A percentile compares a stretch with the other conserved stretches of the same genome.
These are phyloP conservation scores for Drosophila subsilvestris DNA, from an alignment of 2,888 invertebrate genomes.

Conservation along the genomic window DNA sequence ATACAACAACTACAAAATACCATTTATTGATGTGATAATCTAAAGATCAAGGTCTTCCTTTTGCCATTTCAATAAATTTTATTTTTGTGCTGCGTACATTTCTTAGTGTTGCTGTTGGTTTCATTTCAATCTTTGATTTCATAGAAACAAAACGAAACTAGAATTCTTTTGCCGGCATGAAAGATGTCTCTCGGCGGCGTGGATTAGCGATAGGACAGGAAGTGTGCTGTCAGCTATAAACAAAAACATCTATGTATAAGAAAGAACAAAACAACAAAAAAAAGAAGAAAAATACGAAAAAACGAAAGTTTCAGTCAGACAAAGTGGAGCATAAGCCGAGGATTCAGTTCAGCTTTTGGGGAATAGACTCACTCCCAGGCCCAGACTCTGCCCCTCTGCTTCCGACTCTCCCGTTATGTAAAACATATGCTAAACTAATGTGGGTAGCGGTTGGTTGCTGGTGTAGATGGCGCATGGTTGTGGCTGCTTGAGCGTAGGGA, in stretches of 20 bases:
- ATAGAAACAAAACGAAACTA: conserved; percentile 60
- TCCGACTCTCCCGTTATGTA: conserved; percentile 33
- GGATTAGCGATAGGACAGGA: conserved; percentile 49
- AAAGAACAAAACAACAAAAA: conserved; percentile 1
- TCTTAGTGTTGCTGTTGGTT: conserved; percentile 15
- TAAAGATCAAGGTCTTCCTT: conserved; percentile 78
- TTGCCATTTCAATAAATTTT: conserved; percentile 69
- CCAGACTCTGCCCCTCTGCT: conserved; percentile 5
- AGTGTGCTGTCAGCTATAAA: conserved; percentile 44
- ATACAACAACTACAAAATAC: conserved; percentile 51
- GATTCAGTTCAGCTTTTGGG: conserved; percentile 56
- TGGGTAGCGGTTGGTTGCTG: conserved; percentile 19
- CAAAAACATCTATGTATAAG: conserved; percentile 14
- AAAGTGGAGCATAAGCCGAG: conserved; percentile 62
- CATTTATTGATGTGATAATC: conserved; percentile 79
- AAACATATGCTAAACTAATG: conserved; percentile 67
- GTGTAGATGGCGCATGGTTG: conserved; percentile 27
- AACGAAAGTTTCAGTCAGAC: conserved; percentile 58
- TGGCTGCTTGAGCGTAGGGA: conserved; percentile 19
- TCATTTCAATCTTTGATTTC: conserved; percentile 35
- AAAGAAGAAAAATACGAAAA: background rate
- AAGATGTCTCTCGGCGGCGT: conserved; percentile 19
- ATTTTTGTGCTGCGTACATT: conserved; percentile 41
- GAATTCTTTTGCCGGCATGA: conserved; percentile 51
- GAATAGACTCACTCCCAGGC: conserved; percentile 17